Evolutionary conservation across 2,113 vertebrate species (phyloP).

Genomic region (Phoenicopterus ruber): DNA sequence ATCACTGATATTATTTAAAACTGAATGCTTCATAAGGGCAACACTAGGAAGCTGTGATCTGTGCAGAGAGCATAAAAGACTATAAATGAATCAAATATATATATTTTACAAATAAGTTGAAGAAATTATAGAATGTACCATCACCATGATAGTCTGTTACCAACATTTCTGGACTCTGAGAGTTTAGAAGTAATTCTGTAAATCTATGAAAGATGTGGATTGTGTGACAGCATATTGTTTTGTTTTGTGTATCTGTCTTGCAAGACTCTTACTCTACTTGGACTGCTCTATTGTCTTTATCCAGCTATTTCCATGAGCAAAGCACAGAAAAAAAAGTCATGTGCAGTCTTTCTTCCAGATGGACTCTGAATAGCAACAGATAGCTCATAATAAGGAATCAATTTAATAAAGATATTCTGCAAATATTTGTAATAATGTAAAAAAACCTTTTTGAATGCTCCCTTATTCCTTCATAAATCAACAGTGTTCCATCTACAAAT

Average conservation of each 20-base stretch:
- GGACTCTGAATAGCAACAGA: conserved; percentile 15
- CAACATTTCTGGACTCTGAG: background rate
- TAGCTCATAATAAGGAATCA: background rate
- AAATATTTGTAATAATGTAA: conserved; percentile 14
- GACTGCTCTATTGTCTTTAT: conserved; percentile 9
- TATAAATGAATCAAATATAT: conserved; percentile 37
- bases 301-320: conserved; percentile 34
- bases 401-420: conserved; percentile 37
- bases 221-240: background rate
- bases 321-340: conserved; percentile 15
- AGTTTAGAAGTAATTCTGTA: background rate
- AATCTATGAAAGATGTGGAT: background rate
- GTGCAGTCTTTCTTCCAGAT: background rate
- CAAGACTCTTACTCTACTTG: background rate
- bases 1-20: conserved; percentile 8
- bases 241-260: background rate
- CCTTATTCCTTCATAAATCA: conserved; percentile 74
- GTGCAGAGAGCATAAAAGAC: conserved; percentile 7
- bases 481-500: conserved; percentile 54
- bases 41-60: conserved; percentile 25
- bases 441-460: conserved; percentile 7
- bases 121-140: conserved; percentile 40
- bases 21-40: conserved; percentile 16
- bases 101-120: conserved; percentile 40
- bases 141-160: background rate